A percentile compares a stretch with the other conserved stretches of the same genome.
Conservation (phyloP, 2,888 invertebrate species). For the Drosophila prostipennis region DNA sequence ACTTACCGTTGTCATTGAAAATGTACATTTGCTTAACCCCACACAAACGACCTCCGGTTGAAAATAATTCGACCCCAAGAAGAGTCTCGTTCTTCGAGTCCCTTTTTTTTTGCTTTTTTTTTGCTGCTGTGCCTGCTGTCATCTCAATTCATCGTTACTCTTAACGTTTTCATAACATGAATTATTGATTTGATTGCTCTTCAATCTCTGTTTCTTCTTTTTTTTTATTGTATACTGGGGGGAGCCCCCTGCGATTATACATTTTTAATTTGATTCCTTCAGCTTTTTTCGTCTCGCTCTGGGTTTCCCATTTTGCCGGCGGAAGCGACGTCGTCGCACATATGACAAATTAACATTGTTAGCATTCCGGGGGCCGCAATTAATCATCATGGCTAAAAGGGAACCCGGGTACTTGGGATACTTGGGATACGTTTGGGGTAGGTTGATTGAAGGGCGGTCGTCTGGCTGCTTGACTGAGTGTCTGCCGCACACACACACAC, state of each 20-base stretch:
- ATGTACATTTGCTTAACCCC: slow-evolving; percentile 64
- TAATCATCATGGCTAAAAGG: slow-evolving; percentile 59
- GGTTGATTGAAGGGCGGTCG: slow-evolving; percentile 64
- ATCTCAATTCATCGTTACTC: slow-evolving; percentile 38
- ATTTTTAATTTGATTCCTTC: slow-evolving; percentile 77
- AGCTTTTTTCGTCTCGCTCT: slow-evolving; percentile 13
- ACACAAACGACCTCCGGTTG: slow-evolving; percentile 9
- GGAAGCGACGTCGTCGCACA: slow-evolving; percentile 39
- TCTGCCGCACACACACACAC: slow-evolving; percentile 18
- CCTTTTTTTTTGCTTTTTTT: no score
- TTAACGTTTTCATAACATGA: slow-evolving; percentile 66
- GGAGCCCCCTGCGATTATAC: slow-evolving; percentile 59
- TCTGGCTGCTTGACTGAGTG: slow-evolving; percentile 23
- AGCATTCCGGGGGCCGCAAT: slow-evolving; percentile 70
- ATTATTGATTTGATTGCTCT: slow-evolving; percentile 78
- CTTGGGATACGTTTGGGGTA: neutral
- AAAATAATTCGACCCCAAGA: slow-evolving; percentile 41
- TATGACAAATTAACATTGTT: slow-evolving; percentile 78
- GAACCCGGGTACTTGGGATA: neutral
- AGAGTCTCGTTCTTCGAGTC: neutral
- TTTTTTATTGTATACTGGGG: neutral
- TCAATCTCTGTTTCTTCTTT: slow-evolving; percentile 18
- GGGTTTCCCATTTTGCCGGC: slow-evolving; percentile 23
- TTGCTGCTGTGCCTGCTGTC: neutral
- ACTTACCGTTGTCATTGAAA: slow-evolving; percentile 79